Percentiles rank a stretch among this genome's conserved stretches.
Conservation (phyloP, 2,113 vertebrate genomes). For the Lophochroa leadbeateri region DNA sequence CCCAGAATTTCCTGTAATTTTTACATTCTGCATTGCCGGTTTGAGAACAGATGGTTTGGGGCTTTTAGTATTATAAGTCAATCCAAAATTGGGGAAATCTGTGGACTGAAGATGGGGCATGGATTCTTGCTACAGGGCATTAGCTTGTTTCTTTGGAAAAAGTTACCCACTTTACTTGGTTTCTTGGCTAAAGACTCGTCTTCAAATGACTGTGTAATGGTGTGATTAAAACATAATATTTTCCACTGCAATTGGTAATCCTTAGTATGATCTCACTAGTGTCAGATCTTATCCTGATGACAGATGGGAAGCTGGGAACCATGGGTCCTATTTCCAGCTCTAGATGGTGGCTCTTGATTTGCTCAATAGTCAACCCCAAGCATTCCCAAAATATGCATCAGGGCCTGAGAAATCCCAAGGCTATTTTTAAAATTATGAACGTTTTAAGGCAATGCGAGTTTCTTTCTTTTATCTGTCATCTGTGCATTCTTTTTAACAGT, state of each 20-base stretch:
- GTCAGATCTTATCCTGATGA: slow-evolving; percentile 49
- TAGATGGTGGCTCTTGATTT: slow-evolving; percentile 1
- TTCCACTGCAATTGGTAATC: slow-evolving; percentile 43
- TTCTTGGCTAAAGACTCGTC: slow-evolving; percentile 23
- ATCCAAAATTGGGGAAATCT: neutral
- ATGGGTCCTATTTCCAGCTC: neutral
- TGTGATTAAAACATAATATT: slow-evolving; percentile 21
- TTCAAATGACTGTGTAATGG: neutral
- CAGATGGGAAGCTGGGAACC: slow-evolving; percentile 5
- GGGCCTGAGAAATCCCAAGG: neutral
- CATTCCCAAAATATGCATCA: neutral
- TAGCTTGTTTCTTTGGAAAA: neutral
- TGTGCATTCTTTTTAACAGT: neutral
- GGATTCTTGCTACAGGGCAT: neutral
- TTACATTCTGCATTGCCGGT: rapidly evolving
- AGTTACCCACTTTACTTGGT: neutral
- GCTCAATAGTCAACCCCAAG: neutral
- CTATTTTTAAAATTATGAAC: neutral
- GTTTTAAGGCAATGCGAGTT: neutral
- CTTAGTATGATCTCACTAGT: slow-evolving; percentile 37
- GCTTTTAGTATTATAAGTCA: neutral
- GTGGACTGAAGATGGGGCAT: neutral
- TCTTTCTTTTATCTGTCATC: neutral
- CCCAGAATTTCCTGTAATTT: neutral
- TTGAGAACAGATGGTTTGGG: neutral